A percentile compares a stretch with the other conserved stretches of the same genome.
phyloP scores from a whole-genome alignment of 2,888 invertebrate species.

The Spialia ferax region DNA sequence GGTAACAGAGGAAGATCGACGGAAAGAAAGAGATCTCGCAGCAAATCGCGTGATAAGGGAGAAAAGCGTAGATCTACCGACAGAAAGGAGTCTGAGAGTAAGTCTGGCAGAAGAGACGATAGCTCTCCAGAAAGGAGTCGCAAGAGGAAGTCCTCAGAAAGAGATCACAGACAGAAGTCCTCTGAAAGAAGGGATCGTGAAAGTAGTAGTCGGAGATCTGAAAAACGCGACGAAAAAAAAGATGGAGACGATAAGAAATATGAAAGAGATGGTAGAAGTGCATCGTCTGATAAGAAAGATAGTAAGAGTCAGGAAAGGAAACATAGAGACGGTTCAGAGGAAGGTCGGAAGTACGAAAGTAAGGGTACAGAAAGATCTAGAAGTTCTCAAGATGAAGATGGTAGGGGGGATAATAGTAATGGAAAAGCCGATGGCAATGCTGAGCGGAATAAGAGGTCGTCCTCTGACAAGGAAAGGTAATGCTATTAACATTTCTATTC shows the following conservation, averaged over 20 bases:
- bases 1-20: conserved; percentile 8
- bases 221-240: conserved; percentile 6
- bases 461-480: not conserved
- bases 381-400: not conserved
- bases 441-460: not conserved
- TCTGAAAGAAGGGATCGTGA: conserved; percentile 13
- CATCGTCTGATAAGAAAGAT: conserved; percentile 21
- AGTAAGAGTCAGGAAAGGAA: conserved; percentile 16
- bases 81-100: conserved; percentile 17
- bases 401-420: conserved; percentile 16
- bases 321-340: conserved; percentile 19
- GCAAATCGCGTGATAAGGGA: conserved; percentile 22
- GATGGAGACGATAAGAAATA: conserved; percentile 9
- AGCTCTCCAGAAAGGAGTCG: conserved; percentile 23
- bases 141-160: conserved; percentile 1
- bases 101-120: conserved; percentile 15
- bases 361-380: conserved; percentile 23
- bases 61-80: conserved; percentile 3
- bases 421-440: not conserved
- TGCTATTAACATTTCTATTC: too few relatives aligned
- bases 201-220: conserved; percentile 24
- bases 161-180: conserved; percentile 24
- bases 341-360: conserved; percentile 14
- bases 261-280: conserved; percentile 18
- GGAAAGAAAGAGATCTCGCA: conserved; percentile 16